Conservation (phyloP, 1,140 invertebrate species). For the Lepidurus couesii region DNA sequence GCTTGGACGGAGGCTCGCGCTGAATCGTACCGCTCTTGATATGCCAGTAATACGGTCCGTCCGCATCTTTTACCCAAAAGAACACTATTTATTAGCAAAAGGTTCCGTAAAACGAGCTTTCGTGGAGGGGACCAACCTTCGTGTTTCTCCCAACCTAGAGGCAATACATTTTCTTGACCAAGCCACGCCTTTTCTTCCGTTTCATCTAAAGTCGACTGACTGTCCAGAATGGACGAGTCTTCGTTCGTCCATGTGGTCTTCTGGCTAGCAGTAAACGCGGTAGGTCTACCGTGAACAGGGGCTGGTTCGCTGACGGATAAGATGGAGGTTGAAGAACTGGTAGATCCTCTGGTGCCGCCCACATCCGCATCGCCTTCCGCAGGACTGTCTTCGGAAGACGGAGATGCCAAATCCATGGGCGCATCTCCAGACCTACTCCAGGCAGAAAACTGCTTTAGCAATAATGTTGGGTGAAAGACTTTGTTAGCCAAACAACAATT, state of each 20-base stretch:
- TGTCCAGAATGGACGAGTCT: not conserved
- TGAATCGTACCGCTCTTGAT: slow-evolving; percentile 96
- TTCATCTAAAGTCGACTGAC: not conserved
- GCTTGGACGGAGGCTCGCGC: slow-evolving; percentile 69
- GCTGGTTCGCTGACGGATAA: not conserved
- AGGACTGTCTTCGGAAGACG: slow-evolving; percentile 9
- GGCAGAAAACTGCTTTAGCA: not conserved
- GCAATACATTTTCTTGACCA: slow-evolving; percentile 48
- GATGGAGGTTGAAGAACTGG: not conserved
- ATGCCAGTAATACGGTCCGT: slow-evolving; percentile 96
- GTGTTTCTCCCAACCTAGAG: slow-evolving; percentile 86
- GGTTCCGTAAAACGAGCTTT: not conserved
- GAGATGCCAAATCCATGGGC: slow-evolving; percentile 1
- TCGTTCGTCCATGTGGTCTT: not conserved
- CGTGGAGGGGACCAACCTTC: slow-evolving; percentile 59
- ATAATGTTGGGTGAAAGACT: too few species aligned
- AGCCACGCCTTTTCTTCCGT: slow-evolving; percentile 24
- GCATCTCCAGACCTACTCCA: not conserved
- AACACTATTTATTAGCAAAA: not conserved
- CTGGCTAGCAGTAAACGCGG: not conserved
- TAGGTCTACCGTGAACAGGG: not conserved
- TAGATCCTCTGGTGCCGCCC: not conserved
- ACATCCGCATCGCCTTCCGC: slow-evolving; percentile 16
- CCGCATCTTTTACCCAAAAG: slow-evolving; percentile 59
- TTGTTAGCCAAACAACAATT: too few species aligned